These are phyloP conservation scores for Mycteria americana DNA, from an alignment of 2,797 vertebrate genomes.

Conservation along the genomic window DNA sequence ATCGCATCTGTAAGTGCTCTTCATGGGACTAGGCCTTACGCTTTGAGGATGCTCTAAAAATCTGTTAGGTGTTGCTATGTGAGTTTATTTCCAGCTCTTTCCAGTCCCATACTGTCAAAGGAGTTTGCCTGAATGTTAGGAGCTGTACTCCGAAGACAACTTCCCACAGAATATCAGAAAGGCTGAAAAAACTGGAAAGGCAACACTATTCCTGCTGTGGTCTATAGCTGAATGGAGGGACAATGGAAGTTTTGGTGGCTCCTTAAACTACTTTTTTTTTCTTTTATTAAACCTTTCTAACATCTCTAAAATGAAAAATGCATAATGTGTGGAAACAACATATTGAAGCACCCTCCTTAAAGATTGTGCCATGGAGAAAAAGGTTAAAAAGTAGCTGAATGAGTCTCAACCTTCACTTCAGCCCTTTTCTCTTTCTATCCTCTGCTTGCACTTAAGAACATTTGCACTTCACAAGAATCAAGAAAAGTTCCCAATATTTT, in stretches of 20 bases:
- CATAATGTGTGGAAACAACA: background rate
- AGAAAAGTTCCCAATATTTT: background rate
- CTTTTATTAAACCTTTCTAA: background rate
- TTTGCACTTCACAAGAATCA: background rate
- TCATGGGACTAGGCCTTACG: background rate
- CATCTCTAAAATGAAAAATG: background rate
- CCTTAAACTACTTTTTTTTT: background rate
- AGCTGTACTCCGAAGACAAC: background rate
- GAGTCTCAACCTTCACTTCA: background rate
- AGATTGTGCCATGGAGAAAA: background rate
- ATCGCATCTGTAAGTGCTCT: background rate
- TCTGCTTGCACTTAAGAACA: background rate
- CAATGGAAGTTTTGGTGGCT: background rate
- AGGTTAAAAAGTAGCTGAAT: background rate
- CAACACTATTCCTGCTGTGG: background rate
- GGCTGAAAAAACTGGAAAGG: background rate
- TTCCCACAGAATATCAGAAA: background rate
- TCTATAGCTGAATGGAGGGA: background rate
- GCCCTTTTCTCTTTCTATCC: background rate
- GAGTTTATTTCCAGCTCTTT: background rate
- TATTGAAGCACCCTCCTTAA: background rate
- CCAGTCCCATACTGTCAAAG: background rate
- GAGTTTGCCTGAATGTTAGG: background rate
- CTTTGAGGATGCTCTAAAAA: background rate
- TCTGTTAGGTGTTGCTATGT: background rate